A percentile compares a stretch with the other conserved stretches of the same genome.
Evolutionary conservation across 2,797 vertebrate genomes (phyloP).

Genomic region (Enteromius argenteus): DNA sequence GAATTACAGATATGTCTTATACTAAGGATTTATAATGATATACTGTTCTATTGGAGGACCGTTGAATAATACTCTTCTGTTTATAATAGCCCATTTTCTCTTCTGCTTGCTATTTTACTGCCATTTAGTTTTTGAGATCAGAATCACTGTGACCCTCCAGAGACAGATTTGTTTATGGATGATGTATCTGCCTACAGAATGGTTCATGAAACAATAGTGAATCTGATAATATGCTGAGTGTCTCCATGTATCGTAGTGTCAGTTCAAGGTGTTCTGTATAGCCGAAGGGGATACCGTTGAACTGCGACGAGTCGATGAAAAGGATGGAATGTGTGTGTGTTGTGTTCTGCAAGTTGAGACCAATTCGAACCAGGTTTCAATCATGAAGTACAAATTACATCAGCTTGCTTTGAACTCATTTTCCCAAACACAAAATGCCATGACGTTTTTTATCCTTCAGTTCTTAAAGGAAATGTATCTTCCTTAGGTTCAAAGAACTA

Average conservation of each 20-base stretch:
- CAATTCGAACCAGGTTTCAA: constrained; percentile 23
- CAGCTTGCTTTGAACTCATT: constrained; percentile 20
- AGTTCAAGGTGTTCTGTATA: constrained; percentile 21
- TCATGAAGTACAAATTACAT: constrained; percentile 32
- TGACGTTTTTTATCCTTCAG: neutral
- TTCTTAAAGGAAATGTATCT: neutral
- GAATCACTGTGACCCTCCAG: neutral
- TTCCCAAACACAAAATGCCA: neutral
- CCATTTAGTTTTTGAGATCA: neutral
- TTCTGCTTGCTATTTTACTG: neutral
- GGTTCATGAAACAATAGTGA: neutral
- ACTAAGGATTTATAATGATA: neutral
- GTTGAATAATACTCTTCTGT: neutral
- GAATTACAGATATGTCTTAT: neutral
- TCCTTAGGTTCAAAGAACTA: neutral
- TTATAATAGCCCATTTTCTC: constrained; percentile 1
- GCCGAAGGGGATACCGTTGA: constrained; percentile 6
- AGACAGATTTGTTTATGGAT: constrained; percentile 14
- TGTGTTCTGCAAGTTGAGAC: neutral
- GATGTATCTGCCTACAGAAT: constrained; percentile 16
- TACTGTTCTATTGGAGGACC: neutral
- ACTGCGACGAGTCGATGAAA: constrained; percentile 3
- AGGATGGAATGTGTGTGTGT: neutral
- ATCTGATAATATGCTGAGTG: constrained; percentile 2
- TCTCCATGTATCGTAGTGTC: constrained; percentile 21